These are phyloP conservation scores for Rousettus madagascariensis DNA, from an alignment of 2,797 vertebrate species.

Conservation along the genomic window DNA sequence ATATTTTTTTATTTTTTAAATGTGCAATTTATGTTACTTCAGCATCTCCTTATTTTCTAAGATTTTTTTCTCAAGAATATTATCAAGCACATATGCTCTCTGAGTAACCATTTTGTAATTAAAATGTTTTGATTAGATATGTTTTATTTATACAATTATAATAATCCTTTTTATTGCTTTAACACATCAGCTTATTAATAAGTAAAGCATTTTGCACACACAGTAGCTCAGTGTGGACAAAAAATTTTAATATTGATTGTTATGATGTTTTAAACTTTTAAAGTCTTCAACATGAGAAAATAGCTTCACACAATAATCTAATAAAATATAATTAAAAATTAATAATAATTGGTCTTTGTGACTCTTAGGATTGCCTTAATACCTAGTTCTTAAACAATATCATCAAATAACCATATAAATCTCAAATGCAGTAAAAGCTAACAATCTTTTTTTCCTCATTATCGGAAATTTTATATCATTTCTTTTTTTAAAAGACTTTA, in stretches of 20 bases:
- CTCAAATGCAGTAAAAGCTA: conserved; percentile 81
- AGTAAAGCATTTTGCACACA: conserved; percentile 83
- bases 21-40: neutral
- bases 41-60: neutral
- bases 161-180: conserved; percentile 12
- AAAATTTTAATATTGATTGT: conserved; percentile 77
- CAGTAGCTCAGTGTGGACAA: conserved; percentile 82
- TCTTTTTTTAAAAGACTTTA: neutral
- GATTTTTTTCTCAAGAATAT: neutral
- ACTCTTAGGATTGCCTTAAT: conserved; percentile 74
- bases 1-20: neutral
- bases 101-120: neutral
- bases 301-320: conserved; percentile 77
- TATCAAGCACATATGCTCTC: neutral
- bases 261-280: conserved; percentile 64
- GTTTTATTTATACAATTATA: neutral
- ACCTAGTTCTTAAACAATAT: conserved; percentile 77
- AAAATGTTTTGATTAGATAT: neutral
- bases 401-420: conserved; percentile 73
- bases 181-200: conserved; percentile 71
- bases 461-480: neutral
- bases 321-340: conserved; percentile 78
- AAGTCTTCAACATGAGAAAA: conserved; percentile 76
- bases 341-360: conserved; percentile 74
- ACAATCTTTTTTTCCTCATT: conserved; percentile 69